Evolutionary conservation across 92 coral and sea anemone species (phyloP), one percentile per base, ranked within the genome.

Genomic region (Epizoanthus rinbou): DNA sequence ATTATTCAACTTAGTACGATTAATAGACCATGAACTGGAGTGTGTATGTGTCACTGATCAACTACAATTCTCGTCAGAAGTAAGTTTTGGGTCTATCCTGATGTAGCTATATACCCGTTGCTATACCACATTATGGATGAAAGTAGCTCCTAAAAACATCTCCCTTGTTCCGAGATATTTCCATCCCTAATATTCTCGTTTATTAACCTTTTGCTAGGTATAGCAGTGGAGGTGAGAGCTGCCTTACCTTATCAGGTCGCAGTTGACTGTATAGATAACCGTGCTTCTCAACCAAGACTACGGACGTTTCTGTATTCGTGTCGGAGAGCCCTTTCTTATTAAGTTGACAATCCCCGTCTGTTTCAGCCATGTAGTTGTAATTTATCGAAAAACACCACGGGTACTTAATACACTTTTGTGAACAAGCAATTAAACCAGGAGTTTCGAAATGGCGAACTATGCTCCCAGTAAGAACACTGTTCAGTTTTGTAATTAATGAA

Each of bases 261-360:
- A 74, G 80, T 24, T 74, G 80, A 33, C 80, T 74, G 37, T 53
- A 74, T 3, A 74, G 64, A 74, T 53, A 74, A 2, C 80, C 80
- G 9, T 53, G 22, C 62, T 74, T 74, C 57, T 54, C 64, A 24
- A 74, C 50, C 64, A 74, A 54, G 25, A 4, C 35, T 14, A 63
- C 47, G 8, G 65, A 53, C 22, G 80, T 28, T 24, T 56, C 62
- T 13, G 24, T 5, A 21, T 54, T 4, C 15, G 56, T 15, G 1
- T 31, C 64, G 16, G 64, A 14, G 37, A 74, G 57, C 15, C 80
- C 80, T 10, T 31, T 53, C 24, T 54, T 56, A 22, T 74, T 74
- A 3, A 74, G 64, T 56, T 74, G 80, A 23, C 80, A 74, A 8
- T 74, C 80, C 17, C 80, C 80, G 8, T 74, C 50, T 4, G 16